Conservation (phyloP, 2,113 vertebrate species). For the Asarcornis scutulata region DNA sequence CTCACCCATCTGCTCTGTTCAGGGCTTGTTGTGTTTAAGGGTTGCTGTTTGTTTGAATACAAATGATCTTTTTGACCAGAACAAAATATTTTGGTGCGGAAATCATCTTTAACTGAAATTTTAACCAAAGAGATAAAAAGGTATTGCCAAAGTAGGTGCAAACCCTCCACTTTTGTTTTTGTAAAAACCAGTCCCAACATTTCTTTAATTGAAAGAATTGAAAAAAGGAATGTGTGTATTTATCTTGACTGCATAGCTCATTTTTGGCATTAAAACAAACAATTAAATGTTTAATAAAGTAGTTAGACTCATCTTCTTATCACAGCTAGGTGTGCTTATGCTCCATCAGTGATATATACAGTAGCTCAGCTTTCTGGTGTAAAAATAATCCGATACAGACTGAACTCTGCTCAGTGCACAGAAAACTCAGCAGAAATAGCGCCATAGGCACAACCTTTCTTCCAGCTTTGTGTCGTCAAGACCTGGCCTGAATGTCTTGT, state of each 20-base stretch:
- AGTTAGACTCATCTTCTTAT: not conserved
- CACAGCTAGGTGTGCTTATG: not conserved
- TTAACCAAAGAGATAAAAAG: not conserved
- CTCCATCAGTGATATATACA: not conserved
- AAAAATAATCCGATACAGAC: not conserved
- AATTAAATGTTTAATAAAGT: not conserved
- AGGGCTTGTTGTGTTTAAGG: not conserved
- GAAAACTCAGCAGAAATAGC: not conserved
- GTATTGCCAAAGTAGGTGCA: not conserved
- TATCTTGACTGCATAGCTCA: not conserved
- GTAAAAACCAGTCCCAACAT: not conserved
- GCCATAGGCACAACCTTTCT: not conserved
- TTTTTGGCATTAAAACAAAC: not conserved
- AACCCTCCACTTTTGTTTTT: not conserved
- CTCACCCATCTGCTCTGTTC: not conserved
- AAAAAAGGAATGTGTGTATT: not conserved
- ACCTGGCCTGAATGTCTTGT: not conserved
- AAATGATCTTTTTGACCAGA: not conserved
- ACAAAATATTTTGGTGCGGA: not conserved
- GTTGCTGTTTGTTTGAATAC: not conserved
- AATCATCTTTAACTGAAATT: not conserved
- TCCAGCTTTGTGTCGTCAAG: not conserved
- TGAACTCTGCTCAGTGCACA: not conserved
- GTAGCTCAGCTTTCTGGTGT: not conserved
- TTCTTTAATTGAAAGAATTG: not conserved